Evolutionary conservation across 2,888 invertebrate genomes (phyloP), one percentile per base, ranked within the genome.

Genomic region (Drosophila neotestacea): DNA sequence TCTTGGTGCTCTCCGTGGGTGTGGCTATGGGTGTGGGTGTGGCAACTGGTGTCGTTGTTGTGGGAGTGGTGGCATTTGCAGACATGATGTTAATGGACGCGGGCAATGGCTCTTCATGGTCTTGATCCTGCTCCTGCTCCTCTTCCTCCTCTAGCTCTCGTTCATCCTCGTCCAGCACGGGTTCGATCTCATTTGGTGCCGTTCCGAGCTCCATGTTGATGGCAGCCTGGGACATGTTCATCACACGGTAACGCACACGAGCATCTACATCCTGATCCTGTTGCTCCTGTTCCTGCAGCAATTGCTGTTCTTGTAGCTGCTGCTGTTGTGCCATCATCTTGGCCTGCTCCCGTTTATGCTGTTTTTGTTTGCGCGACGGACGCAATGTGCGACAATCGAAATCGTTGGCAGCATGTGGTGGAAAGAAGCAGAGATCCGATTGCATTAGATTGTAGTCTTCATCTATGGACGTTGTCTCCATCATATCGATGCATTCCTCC

Each of bases 401-500:
- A 42, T 92, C 94, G 28, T 22, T 58, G 28, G 73, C 44, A 13
- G 64, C 50, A 7, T 55, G 72, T 46, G 89, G 76, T 55, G 91
- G 90, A 83, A 91, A 92, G 74, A 92, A 92, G 67, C 91, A 91
- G 16, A 91, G 72, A 75, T 93, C 93, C 44, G 92, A 88, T 68
- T 93, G 92, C 64, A 92, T 73, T 87, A 91, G 84, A 68, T 91
- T 90, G 71, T 92, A 92, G 54, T 93, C 93, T 69, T 92, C 93
- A 65, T 93, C 92, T 91, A 93, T 92, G 5, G 93, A 93, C 9
- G 90, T 91, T 2, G 93, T 92, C 39, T 93, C 93, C 50, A 92
- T 81, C 59, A 92, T 91, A 71, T 93, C 93, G 48, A 92, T 92
- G 64, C 94, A 94, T 81, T 94, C 93, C 88, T 94, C 94, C 83